Conservation (phyloP, 2,888 invertebrate genomes). For the Cylloceria caligata region DNA sequence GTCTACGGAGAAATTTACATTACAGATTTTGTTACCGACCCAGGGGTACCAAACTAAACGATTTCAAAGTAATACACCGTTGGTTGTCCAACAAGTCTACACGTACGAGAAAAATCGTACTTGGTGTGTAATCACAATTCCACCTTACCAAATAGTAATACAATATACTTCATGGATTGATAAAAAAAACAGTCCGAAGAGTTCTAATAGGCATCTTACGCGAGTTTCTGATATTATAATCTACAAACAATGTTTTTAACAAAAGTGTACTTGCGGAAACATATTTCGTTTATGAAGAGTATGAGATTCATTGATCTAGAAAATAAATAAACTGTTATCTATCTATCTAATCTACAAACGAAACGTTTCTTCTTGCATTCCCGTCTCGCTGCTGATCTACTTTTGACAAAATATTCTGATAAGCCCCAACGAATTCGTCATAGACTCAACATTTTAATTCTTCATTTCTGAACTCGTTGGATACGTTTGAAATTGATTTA, state of each 20-base stretch:
- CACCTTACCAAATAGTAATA: conserved; percentile 25
- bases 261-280: too few relatives aligned
- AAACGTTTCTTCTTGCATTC: background rate
- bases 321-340: too few relatives aligned
- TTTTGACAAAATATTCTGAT: conserved; percentile 11
- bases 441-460: background rate
- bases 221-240: conserved; percentile 17
- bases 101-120: conserved; percentile 31
- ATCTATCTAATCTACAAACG: too few relatives aligned
- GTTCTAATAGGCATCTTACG: background rate
- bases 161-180: conserved; percentile 3
- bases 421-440: background rate
- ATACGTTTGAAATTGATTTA: background rate
- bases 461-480: background rate
- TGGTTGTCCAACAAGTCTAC: background rate
- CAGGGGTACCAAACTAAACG: too few relatives aligned
- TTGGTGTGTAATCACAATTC: conserved; percentile 4
- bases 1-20: too few relatives aligned
- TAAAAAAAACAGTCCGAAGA: conserved; percentile 34
- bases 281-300: too few relatives aligned
- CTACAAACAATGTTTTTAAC: background rate
- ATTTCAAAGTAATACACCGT: conserved; percentile 10
- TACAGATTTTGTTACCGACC: too few relatives aligned
- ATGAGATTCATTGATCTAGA: too few relatives aligned
- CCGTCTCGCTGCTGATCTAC: conserved; percentile 8